phyloP scores from a whole-genome alignment of 2,797 vertebrate species.

The Danio tinwini region DNA sequence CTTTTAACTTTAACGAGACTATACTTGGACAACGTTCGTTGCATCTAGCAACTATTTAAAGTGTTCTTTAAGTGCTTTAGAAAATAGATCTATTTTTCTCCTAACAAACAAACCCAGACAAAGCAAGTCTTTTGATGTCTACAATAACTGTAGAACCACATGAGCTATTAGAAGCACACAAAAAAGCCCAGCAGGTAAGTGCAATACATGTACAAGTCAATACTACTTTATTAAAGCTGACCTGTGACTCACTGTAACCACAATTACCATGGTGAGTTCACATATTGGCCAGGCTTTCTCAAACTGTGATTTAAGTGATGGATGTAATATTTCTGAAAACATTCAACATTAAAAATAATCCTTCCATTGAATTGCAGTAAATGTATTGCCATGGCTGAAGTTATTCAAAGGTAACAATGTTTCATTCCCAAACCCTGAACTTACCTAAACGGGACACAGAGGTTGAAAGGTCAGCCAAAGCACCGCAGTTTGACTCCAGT shows the following conservation, averaged over 20 bases:
- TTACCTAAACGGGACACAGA: conserved; percentile 84
- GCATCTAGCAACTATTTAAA: not conserved
- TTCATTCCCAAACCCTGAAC: not conserved
- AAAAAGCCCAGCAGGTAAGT: conserved; percentile 8
- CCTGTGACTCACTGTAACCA: not conserved
- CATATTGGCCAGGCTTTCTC: not conserved
- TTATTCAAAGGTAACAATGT: not conserved
- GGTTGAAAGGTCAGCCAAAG: conserved; percentile 77
- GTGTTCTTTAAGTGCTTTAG: not conserved
- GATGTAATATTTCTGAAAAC: not conserved
- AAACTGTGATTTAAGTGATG: not conserved
- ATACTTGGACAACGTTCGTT: not conserved
- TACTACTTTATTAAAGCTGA: not conserved
- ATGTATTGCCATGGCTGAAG: not conserved
- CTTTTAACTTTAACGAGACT: not conserved
- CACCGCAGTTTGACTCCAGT: conserved; percentile 80
- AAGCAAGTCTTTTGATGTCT: not conserved
- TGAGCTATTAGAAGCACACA: not conserved
- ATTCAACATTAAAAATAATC: not conserved
- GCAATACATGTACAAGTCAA: not conserved
- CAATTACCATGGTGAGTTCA: not conserved
- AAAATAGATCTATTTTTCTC: not conserved
- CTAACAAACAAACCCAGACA: not conserved
- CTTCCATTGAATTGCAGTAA: not conserved
- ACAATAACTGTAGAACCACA: not conserved